These are phyloP conservation scores for Platycheirus rosarum DNA, from an alignment of 2,888 invertebrate genomes.

Conservation along the genomic window DNA sequence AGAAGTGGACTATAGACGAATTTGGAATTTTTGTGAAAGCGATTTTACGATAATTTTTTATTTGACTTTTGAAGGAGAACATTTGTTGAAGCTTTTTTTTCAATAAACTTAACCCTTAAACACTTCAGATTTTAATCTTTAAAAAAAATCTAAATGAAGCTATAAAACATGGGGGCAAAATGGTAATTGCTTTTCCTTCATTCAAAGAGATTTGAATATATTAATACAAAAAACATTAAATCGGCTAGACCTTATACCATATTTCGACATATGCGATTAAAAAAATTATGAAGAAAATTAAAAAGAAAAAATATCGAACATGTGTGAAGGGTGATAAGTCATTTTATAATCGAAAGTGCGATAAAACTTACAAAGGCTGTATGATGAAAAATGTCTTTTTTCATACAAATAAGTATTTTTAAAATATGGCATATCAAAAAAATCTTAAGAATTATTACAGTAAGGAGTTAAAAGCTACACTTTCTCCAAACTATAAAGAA, in stretches of 20 bases:
- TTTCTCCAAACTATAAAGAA: no score
- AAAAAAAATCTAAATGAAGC: neutral
- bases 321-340: constrained; percentile 8
- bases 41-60: neutral
- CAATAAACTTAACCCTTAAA: neutral
- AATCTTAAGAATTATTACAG: no score
- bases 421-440: no score
- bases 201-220: no score
- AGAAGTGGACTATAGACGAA: no score
- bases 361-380: neutral
- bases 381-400: no score
- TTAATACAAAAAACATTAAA: neutral
- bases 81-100: neutral
- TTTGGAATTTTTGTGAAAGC: constrained; percentile 15
- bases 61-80: neutral
- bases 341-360: neutral
- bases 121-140: neutral
- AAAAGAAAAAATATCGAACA: neutral
- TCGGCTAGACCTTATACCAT: neutral
- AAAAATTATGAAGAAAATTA: neutral
- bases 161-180: no score
- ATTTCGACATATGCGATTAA: constrained; percentile 5
- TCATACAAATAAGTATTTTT: no score
- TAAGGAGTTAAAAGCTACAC: no score
- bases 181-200: no score